These are phyloP conservation scores for Gallinago paraguaiae DNA, from an alignment of 2,113 vertebrate species.

Conservation along the genomic window DNA sequence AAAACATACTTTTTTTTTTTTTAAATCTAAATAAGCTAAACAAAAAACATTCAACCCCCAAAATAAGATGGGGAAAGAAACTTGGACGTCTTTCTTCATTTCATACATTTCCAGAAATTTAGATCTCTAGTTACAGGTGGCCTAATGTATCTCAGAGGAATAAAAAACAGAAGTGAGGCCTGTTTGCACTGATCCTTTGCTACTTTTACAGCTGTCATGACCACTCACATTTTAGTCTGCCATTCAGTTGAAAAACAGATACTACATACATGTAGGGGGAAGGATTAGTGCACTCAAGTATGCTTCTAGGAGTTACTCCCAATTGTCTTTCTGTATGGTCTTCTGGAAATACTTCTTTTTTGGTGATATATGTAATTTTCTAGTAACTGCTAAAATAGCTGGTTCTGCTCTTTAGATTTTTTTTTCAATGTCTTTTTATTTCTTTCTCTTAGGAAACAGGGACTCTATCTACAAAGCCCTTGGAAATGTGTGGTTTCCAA, in stretches of 20 bases:
- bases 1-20: not conserved
- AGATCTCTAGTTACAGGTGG: not conserved
- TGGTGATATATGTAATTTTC: not conserved
- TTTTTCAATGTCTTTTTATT: not conserved
- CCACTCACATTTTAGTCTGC: not conserved
- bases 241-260: not conserved
- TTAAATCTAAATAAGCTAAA: not conserved
- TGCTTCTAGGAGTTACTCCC: not conserved
- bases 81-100: not conserved
- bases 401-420: not conserved
- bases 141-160: not conserved
- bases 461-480: not conserved
- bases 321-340: not conserved
- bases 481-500: not conserved
- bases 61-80: not conserved
- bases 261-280: not conserved
- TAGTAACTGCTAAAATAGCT: not conserved
- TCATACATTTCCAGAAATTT: not conserved
- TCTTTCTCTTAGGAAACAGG: not conserved
- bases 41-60: accelerated
- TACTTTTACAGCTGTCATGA: not conserved
- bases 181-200: not conserved
- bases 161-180: not conserved
- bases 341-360: not conserved
- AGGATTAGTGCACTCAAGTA: not conserved